Evolutionary conservation across 2,888 invertebrate genomes (phyloP), one percentile per base, ranked within the genome.

Genomic region (Hyalella azteca): DNA sequence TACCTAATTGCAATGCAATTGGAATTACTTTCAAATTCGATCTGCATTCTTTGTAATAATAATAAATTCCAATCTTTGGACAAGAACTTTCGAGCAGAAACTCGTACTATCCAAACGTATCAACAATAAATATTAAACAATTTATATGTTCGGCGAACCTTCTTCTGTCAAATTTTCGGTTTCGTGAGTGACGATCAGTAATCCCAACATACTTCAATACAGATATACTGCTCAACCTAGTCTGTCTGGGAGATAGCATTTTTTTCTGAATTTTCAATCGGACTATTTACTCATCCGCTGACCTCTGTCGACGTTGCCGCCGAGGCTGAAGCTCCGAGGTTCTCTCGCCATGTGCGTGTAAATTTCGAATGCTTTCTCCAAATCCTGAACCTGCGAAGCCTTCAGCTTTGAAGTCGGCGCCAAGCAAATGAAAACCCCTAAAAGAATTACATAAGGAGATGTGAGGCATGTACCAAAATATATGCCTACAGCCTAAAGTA

Each of bases 321-420:
- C 66, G 36, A 39, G 36, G 36, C 19, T 32, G 39, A 66, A 66
- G 29, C 15, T 7, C 2, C 66, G 66, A 3, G 66, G 66, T 36
- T 66, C 66, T 19, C 36, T 66, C 19, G 66, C 66, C 13, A 66
- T 9, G 36, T 66, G 22, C 19, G 66, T 36, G 66, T 66, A 66
- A 13, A 66, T 66, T 36, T 66, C 66, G 19, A 66, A 66, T 36
- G 29, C 36, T 15, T 29, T 36, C 13, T 66, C 66, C 66, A 66
- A 29, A 22, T 36, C 36, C 66, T 15, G 13, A 36, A 36, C 36
- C 36, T 66, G 66, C 1, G 32, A 5, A 32, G 32, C 36, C 13
- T 66, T 29, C 66, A 66, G n/a, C 36, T 66, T 66, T 13, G 66
- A 66, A 5, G 66, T 66, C 9, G 36, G 66, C 3, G 29, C 36